These are phyloP conservation scores for Pogona vitticeps DNA, from an alignment of 2,113 vertebrate species.

Conservation along the genomic window DNA sequence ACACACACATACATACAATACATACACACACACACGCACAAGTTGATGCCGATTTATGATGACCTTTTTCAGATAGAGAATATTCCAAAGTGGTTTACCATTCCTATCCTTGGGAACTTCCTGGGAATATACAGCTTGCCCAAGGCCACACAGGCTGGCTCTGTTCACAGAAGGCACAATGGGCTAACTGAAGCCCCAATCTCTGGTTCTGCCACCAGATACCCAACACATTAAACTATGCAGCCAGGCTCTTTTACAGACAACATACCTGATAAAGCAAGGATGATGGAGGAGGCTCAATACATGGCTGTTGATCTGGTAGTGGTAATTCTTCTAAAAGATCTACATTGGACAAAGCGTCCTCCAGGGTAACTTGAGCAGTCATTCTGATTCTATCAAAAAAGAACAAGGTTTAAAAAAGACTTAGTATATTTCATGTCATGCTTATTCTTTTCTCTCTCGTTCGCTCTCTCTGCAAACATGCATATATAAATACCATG, in stretches of 20 bases:
- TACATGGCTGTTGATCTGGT: slow-evolving; percentile 96
- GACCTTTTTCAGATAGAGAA: too few relatives aligned
- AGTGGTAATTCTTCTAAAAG: slow-evolving; percentile 96
- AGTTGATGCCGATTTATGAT: too few relatives aligned
- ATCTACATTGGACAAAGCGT: slow-evolving; percentile 97
- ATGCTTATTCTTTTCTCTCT: too few relatives aligned
- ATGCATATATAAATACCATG: too few relatives aligned
- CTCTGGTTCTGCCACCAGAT: not conserved
- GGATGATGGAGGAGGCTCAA: slow-evolving; percentile 94
- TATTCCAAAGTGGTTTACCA: too few relatives aligned
- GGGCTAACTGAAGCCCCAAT: too few relatives aligned
- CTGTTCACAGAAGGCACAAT: too few relatives aligned
- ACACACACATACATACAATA: not conserved
- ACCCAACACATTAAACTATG: not conserved
- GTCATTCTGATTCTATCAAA: slow-evolving; percentile 83
- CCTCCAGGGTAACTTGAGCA: slow-evolving; percentile 93
- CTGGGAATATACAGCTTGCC: too few relatives aligned
- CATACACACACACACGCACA: too few relatives aligned
- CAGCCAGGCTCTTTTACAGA: not conserved
- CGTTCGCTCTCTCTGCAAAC: too few relatives aligned
- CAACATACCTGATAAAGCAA: slow-evolving; percentile 91
- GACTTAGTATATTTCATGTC: not conserved
- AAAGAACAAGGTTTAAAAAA: slow-evolving; percentile 3
- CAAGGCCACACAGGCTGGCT: too few relatives aligned
- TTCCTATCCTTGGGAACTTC: too few relatives aligned